Conservation (phyloP, 2,113 vertebrate genomes). For the Passer montanus region DNA sequence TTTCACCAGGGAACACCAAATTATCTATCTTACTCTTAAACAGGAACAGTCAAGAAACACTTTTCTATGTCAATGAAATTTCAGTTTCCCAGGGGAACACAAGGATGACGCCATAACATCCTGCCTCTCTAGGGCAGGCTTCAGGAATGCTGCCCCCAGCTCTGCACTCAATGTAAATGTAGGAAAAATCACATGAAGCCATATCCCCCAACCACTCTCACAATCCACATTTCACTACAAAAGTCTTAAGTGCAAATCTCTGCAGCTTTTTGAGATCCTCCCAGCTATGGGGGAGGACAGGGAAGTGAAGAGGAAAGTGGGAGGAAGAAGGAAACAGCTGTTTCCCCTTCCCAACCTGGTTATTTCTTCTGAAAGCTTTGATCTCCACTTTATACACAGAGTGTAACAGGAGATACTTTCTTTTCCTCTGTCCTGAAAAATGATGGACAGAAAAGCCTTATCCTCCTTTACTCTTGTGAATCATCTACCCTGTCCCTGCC, state of each 20-base stretch:
- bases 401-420: neutral
- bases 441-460: neutral
- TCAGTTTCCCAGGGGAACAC: neutral
- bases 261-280: neutral
- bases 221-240: neutral
- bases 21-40: neutral
- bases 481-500: neutral
- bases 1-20: neutral
- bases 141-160: neutral
- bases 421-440: neutral
- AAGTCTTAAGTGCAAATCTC: neutral
- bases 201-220: neutral
- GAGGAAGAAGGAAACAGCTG: neutral
- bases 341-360: neutral
- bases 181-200: neutral
- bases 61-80: neutral
- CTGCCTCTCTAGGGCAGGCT: neutral
- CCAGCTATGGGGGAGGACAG: neutral
- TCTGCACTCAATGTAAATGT: fast-evolving
- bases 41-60: neutral
- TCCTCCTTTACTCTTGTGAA: neutral
- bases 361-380: neutral
- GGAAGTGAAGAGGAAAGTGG: neutral
- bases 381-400: neutral
- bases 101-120: neutral